phyloP scores from a whole-genome alignment of 2,888 invertebrate species.

The Cantharis flavilabris region DNA sequence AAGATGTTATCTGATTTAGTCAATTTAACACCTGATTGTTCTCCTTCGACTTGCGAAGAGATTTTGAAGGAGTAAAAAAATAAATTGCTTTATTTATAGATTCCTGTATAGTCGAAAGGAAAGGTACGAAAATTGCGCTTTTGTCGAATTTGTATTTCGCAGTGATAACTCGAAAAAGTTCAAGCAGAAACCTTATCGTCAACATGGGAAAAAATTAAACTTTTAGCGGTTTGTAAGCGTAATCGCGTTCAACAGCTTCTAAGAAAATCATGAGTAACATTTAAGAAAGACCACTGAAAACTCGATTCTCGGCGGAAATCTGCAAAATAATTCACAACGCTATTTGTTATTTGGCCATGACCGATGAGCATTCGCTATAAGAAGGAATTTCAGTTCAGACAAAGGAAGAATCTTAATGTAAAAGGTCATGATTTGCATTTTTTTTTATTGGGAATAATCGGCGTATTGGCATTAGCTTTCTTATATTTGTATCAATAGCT shows the following conservation, averaged over 20 bases:
- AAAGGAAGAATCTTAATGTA: slow-evolving; percentile 25
- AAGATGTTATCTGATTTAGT: not conserved
- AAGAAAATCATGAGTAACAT: slow-evolving; percentile 1
- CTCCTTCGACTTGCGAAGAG: not conserved
- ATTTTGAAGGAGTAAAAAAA: not conserved
- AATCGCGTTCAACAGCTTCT: not conserved
- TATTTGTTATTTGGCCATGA: slow-evolving; percentile 28
- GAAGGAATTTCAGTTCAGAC: slow-evolving; percentile 26
- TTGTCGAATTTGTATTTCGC: not conserved
- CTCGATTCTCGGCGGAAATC: slow-evolving; percentile 3
- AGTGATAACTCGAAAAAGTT: not conserved
- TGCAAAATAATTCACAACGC: slow-evolving; percentile 24
- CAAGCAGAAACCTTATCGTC: not conserved
- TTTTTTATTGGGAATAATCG: slow-evolving; percentile 5
- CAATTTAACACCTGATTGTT: not conserved
- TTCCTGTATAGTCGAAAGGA: not conserved
- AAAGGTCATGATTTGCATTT: slow-evolving; percentile 25
- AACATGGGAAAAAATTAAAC: not conserved
- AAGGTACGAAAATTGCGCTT: not conserved
- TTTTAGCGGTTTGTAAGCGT: not conserved
- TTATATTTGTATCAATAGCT: not conserved
- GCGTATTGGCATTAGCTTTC: not conserved
- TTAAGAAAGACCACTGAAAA: not conserved
- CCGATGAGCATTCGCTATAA: slow-evolving; percentile 22
- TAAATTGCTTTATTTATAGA: not conserved